Evolutionary conservation across 2,888 invertebrate species (phyloP), one percentile per base, ranked within the genome.

Genomic region (Ditula angustiorana): DNA sequence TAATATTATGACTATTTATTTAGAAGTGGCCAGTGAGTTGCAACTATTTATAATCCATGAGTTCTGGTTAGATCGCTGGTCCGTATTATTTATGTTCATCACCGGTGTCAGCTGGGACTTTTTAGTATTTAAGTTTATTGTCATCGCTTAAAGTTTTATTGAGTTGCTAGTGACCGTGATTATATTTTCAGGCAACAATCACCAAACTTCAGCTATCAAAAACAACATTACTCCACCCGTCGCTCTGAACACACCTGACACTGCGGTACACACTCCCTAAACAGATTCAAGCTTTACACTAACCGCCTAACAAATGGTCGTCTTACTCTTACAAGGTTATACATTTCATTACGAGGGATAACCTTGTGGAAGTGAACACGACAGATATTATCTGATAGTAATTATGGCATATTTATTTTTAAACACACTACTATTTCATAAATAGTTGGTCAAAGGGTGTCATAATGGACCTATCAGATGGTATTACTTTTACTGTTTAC

Each of bases 121-220:
- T n/a, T 46, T 49, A 37, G 56, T 23, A 28, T 57, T 58, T 58
- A 30, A 24, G 23, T 57, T 57, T 44, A 1, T 58, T 33, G 41
- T 19, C 23, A 33, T 23, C 26, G 57, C 41, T 33, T 57, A 11
- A 10, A 44, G 21, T 53, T 55, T 55, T 8, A 5, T 47, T 50
- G 24, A 49, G 47, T 61, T 49, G n/a, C 33, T 7, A 58, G 63
- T 63, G 41, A 68, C 63, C 37, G 53, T 66, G 71, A 74, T 76
- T 81, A 79, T 81, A 79, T 78, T 92, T 91, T 77, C 92, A 92
- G 92, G 90, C 79, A 83, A 87, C 79, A 85, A 86, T 77, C 82
- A 83, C 73, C 81, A 82, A 81, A 82, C 78, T 75, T 74, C 85
- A 80, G 81, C 78, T 71, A 81, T 79, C 77, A 85, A 81, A 85